These are phyloP conservation scores for Alentia gelatinosa DNA, from an alignment of 2,888 invertebrate genomes.

Conservation along the genomic window DNA sequence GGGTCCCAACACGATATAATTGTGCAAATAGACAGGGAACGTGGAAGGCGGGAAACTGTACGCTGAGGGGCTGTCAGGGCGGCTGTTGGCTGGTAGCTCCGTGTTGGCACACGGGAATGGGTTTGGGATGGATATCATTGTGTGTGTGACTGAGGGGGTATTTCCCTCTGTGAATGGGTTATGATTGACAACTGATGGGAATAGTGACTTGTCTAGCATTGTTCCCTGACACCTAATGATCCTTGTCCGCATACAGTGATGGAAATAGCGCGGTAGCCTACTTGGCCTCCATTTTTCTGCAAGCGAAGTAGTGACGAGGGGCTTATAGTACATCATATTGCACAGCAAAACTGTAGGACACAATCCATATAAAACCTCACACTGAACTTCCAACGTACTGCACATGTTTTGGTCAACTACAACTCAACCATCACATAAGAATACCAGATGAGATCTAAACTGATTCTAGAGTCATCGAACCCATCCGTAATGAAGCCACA, in stretches of 20 bases:
- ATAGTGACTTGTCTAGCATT: neutral
- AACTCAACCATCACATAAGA: neutral
- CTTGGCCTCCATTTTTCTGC: too few species aligned
- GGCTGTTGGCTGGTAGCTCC: neutral
- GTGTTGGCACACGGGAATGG: neutral
- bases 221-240: neutral
- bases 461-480: neutral
- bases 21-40: neutral
- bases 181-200: neutral
- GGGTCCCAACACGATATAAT: constrained; percentile 27
- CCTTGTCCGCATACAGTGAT: neutral
- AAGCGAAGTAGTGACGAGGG: neutral
- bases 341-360: neutral
- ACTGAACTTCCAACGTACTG: too few species aligned
- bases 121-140: neutral
- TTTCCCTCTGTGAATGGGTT: neutral
- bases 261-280: too few species aligned
- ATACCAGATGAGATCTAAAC: neutral
- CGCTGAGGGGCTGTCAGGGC: neutral
- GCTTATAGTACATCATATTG: neutral
- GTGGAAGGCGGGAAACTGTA: neutral
- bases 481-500: too few species aligned
- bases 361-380: neutral
- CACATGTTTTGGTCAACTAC: too few species aligned
- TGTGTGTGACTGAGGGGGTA: too few species aligned